Conservation (phyloP, 2,113 vertebrate genomes). For the Mystacornis crossleyi region DNA sequence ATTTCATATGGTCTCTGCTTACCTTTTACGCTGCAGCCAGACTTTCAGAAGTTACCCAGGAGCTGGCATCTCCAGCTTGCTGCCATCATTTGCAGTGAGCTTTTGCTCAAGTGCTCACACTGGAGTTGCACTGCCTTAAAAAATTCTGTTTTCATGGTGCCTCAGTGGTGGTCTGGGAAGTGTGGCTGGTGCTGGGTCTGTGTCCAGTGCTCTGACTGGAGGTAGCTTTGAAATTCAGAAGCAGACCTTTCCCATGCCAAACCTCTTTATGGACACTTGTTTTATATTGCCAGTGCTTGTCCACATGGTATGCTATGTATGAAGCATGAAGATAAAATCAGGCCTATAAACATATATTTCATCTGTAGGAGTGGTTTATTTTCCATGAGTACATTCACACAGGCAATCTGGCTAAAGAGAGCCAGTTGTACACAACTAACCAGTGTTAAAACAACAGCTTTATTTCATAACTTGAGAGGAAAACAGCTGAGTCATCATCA, state of each 20-base stretch:
- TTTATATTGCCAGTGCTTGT: constrained; percentile 54
- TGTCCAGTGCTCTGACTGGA: background rate
- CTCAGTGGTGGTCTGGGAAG: background rate
- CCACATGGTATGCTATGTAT: background rate
- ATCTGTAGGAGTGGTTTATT: constrained; percentile 21
- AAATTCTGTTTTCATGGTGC: background rate
- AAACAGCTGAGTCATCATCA: background rate
- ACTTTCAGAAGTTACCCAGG: background rate
- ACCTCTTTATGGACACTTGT: background rate
- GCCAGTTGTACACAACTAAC: background rate
- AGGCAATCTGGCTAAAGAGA: background rate
- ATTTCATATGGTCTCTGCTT: background rate
- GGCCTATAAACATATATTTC: constrained; percentile 2
- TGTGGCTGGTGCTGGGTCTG: background rate
- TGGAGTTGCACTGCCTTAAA: background rate
- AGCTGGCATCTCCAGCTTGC: background rate
- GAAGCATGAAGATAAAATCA: constrained; percentile 58
- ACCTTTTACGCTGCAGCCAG: background rate
- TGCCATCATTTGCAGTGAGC: background rate
- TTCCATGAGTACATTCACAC: background rate
- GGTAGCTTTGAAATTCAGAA: constrained; percentile 1
- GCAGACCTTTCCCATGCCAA: constrained; percentile 39
- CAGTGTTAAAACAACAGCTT: background rate
- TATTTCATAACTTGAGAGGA: background rate
- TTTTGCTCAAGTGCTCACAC: background rate